Evolutionary conservation across 2,888 invertebrate genomes (phyloP).

Genomic region (Nasonovia ribisnigri): DNA sequence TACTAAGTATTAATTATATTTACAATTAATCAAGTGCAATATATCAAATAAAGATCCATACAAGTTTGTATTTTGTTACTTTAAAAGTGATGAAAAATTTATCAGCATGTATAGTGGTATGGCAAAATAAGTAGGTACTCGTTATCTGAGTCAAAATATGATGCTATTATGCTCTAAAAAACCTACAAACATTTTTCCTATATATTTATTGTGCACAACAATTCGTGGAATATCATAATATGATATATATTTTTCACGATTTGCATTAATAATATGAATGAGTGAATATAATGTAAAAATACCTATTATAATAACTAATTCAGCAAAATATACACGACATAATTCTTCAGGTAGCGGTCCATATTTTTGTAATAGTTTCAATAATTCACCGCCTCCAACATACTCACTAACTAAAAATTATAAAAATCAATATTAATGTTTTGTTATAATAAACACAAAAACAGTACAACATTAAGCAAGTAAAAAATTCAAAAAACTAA

Average conservation of each 20-base stretch:
- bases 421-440: not conserved
- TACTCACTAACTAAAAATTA: constrained; percentile 82
- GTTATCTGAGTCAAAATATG: not conserved
- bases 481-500: not conserved
- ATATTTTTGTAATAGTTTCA: constrained; percentile 80
- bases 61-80: not conserved
- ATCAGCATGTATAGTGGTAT: not conserved
- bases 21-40: too few relatives aligned
- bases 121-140: not conserved
- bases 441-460: not conserved
- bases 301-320: constrained; percentile 91
- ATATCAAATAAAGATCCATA: not conserved
- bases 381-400: constrained; percentile 87
- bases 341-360: constrained; percentile 82
- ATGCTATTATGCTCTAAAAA: not conserved
- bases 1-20: not conserved
- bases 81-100: not conserved
- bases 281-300: too few relatives aligned
- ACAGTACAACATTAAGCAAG: not conserved
- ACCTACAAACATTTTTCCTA: not conserved
- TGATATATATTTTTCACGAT: not conserved
- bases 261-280: too few relatives aligned
- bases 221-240: not conserved
- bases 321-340: constrained; percentile 86
- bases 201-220: not conserved